Percentiles rank a stretch among this genome's conserved stretches.
phyloP scores from a whole-genome alignment of 2,888 invertebrate species.

The Lapara coniferarum region DNA sequence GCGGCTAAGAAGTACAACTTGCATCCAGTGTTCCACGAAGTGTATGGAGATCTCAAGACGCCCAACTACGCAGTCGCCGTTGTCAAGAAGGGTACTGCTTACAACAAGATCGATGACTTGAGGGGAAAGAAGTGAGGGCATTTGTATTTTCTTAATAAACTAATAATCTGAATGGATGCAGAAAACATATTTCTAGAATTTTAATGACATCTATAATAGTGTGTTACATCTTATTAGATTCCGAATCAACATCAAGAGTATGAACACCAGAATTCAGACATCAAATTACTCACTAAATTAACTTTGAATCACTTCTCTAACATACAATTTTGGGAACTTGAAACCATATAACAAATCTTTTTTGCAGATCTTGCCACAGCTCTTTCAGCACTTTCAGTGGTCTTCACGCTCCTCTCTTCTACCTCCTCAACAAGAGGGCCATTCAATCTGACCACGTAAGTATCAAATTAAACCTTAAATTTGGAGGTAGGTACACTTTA shows the following conservation, averaged over 20 bases:
- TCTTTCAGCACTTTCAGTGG: constrained; percentile 79
- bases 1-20: constrained; percentile 83
- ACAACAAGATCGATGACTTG: constrained; percentile 83
- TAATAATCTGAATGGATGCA: no score
- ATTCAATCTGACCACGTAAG: constrained; percentile 74
- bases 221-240: no score
- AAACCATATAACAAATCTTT: neutral
- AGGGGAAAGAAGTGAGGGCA: constrained; percentile 83
- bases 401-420: constrained; percentile 79
- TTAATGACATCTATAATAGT: no score
- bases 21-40: constrained; percentile 86
- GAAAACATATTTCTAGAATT: no score
- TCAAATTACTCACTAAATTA: neutral
- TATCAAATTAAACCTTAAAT: constrained; percentile 24
- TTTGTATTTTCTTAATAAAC: neutral
- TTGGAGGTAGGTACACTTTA: neutral
- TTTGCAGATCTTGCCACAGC: constrained; percentile 81
- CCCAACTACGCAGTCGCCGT: constrained; percentile 87
- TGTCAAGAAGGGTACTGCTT: constrained; percentile 83
- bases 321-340: no score
- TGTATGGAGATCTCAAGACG: constrained; percentile 81
- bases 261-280: no score
- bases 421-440: constrained; percentile 83
- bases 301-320: no score
- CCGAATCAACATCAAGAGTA: no score